Evolutionary conservation across 2,888 invertebrate genomes (phyloP).

Genomic region (Ochropleura leucogaster): DNA sequence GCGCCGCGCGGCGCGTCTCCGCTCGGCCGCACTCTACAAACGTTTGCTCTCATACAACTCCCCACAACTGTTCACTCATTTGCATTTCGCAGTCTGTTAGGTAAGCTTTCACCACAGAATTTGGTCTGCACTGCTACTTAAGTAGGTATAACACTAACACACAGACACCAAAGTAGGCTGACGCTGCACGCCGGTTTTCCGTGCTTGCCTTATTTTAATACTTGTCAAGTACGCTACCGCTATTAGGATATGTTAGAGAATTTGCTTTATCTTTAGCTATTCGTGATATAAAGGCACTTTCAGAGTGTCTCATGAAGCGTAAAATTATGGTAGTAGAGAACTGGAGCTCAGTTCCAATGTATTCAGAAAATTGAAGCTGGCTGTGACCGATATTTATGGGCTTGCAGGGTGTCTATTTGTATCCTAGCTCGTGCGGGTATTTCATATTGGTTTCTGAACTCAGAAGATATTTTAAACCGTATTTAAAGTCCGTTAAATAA

Average conservation of each 20-base stretch:
- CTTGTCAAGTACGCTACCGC: conserved; percentile 45
- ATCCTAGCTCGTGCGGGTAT: conserved; percentile 28
- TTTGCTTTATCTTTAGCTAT: conserved; percentile 48
- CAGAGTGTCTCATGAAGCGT: conserved; percentile 47
- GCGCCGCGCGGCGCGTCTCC: conserved; percentile 54
- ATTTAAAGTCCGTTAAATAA: not conserved
- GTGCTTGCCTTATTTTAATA: conserved; percentile 44
- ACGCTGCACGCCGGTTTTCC: conserved; percentile 42
- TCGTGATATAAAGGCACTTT: conserved; percentile 45
- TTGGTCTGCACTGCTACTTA: conserved; percentile 63
- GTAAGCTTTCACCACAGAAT: conserved; percentile 72
- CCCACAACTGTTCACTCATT: conserved; percentile 79
- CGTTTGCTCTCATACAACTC: conserved; percentile 75
- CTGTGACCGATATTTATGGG: conserved; percentile 54
- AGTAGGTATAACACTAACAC: conserved; percentile 60
- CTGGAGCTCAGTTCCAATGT: conserved; percentile 45
- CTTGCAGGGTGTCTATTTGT: conserved; percentile 51
- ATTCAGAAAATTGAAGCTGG: conserved; percentile 55
- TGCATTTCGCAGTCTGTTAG: conserved; percentile 79
- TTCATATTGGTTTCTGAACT: conserved; percentile 25
- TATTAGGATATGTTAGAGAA: conserved; percentile 52
- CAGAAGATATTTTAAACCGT: not conserved
- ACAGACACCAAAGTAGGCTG: conserved; percentile 54
- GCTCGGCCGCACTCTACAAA: conserved; percentile 69
- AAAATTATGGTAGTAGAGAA: conserved; percentile 46